Base-by-base conservation (phyloP, 2,113 vertebrate genomes). In the Uropsilus gracilis region DNA sequence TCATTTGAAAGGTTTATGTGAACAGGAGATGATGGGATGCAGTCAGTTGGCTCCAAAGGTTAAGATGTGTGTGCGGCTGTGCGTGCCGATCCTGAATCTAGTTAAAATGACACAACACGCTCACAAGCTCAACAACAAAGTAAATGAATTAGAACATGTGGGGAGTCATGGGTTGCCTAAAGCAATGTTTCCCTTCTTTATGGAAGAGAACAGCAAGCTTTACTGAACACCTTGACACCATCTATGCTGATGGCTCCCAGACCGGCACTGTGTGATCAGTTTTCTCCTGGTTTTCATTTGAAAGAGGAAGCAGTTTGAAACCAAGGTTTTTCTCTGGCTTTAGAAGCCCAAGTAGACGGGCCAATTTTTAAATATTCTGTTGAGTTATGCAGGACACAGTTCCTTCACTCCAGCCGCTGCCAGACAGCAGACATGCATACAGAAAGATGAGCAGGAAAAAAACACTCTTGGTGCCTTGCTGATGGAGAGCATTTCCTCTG, bases 201-300 rank as follows among this genome's bases (percentile, higher is more conserved):
- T 1, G 9, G 48, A 76, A 77, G 72, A 91, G 93, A 95, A 88
- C 22, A 86, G 90, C 44, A 16, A 88, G 89, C 93, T 95, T 55
- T 37, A 9, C 76, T 84, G 86, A 95, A 34, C 55, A 90, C 89
- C 93, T 86, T 95, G 94, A 95, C 93, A 95, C 85, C 85, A 87
- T 93, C 86, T 91, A 12, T 10, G 8, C 48, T 95, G 80, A 95
- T 32, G 84, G 94, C 94, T 93, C 94, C 96, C 78, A 95, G 94
- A 75, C 68, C 12, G 2, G 72, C 50, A 32, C 73, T 26, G 53
- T 42, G 34, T 61, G 55, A 55, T 68, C n/a, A 4, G 24, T 59
- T 93, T 83, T 53, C 64, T 84, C 50, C 90, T 89, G 75, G 57
- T 89, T 94, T 95, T 91, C 80, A 55, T 94, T 82, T 77, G 73